A percentile compares a stretch with the other conserved stretches of the same genome.
phyloP scores from a whole-genome alignment of 2,113 vertebrate species.

The Acrocephalus arundinaceus region DNA sequence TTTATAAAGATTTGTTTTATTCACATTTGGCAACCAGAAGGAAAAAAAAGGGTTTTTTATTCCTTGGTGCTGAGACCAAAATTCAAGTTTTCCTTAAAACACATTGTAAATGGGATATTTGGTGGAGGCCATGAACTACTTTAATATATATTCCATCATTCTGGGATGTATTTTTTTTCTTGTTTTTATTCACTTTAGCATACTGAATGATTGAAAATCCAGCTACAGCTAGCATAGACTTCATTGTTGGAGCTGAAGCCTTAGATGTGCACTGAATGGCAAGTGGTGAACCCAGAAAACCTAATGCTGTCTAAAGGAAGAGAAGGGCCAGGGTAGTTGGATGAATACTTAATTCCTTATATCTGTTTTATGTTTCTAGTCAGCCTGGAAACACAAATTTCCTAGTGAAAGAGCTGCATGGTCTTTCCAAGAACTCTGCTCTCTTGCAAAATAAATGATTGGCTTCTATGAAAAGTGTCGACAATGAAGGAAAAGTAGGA shows the following conservation, averaged over 20 bases:
- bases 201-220: constrained; percentile 56
- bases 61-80: constrained; percentile 6
- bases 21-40: constrained; percentile 32
- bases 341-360: constrained; percentile 58
- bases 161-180: not conserved
- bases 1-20: constrained; percentile 17
- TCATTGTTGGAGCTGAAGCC: constrained; percentile 35
- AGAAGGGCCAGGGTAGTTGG: not conserved
- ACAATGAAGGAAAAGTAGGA: not conserved
- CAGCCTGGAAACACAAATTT: constrained; percentile 46
- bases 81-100: constrained; percentile 52
- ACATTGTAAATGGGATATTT: constrained; percentile 33
- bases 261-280: constrained; percentile 55
- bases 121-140: constrained; percentile 26
- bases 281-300: constrained; percentile 47
- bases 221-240: constrained; percentile 29
- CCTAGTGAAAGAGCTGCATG: not conserved
- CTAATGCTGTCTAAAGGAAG: not conserved
- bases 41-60: constrained; percentile 2
- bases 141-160: constrained; percentile 36
- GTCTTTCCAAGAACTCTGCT: constrained; percentile 53
- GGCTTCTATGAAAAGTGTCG: not conserved
- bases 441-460: constrained; percentile 12
- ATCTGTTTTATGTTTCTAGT: constrained; percentile 53
- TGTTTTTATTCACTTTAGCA: constrained; percentile 30